Evolutionary conservation across 2,888 invertebrate species (phyloP), one percentile per base, ranked within the genome.

Genomic region (Stenodera caucasica): DNA sequence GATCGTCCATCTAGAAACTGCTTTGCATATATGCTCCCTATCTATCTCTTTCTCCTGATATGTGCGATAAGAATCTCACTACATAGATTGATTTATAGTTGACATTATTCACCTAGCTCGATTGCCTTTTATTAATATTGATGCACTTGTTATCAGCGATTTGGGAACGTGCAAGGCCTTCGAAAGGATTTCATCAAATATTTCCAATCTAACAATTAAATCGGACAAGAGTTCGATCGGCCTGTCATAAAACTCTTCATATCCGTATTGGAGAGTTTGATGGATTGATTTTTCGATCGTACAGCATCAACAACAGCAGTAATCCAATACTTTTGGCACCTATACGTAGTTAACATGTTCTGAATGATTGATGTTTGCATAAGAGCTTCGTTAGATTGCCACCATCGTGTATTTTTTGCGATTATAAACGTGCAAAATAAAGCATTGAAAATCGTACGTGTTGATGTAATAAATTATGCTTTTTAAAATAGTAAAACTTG

Each of bases 51-150:
- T 21, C 45, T 45, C 6, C 6, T 45, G 9, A 45, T 45, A 45
- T 45, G 9, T 45, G 18, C 66, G 70, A 67, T 70, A 68, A 63
- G 64, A 65, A 70, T 70, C 68, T 67, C 49, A 21, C 18, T 23
- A n/a, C 23, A 45, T 21, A 21, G 57, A 57, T 61, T 70, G 70
- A 70, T 70, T 68, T 68, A 70, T 70, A 50, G 63, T 55, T 61
- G 53, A 64, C 64, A 58, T 60, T 57, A 54, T 64, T 60, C 45
- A 23, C 64, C 59, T 33, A 56, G 66, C 63, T 67, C 66, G 67
- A 70, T 70, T 67, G 64, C 65, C 65, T 67, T 67, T 45, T 70
- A 68, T 68, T 67, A 67, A 68, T 68, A 70, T 68, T 68, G 68
- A 70, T 70, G 68, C 56, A 57, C 55, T 59, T 60, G 57, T 65